Base-by-base conservation (phyloP, 2,888 invertebrate species). In the Pachydiplax longipennis region DNA sequence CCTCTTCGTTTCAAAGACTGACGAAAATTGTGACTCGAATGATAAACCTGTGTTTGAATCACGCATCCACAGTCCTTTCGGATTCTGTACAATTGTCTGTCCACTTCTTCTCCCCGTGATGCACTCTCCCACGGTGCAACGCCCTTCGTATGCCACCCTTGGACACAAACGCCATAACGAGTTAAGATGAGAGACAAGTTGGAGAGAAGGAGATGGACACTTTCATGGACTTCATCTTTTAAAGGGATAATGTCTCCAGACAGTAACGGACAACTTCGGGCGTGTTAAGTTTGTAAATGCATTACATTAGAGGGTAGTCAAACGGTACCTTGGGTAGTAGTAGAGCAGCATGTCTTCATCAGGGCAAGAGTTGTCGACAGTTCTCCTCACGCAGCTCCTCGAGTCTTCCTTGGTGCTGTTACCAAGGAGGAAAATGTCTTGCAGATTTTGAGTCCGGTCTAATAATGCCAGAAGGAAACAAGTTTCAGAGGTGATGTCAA, bases 251-350 rank as follows among this genome's bases (percentile, higher is more conserved):
- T 61, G 87, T 87, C 61, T 87, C 61, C 87, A 22, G 87, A 31
- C 37, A 6, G 58, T 87, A 87, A 87, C 87, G 87, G 87, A 58
- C n/a, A 35, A 25, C 18, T 25, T 31, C 15, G 73, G 73, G 73
- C 73, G 73, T 73, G 73, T 73, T 73, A 73, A 73, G 73, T 73
- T 73, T 73, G 31, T 73, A 73, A 73, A 73, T 73, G 73, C 31
- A 25, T 31, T 73, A 31, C 73, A 73, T 73, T 73, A 73, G 73
- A 73, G 73, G 73, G 73, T 73, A 73, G 31, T 73, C 31, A 12
- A 87, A 87, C 87, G 87, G 87, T 87, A 87, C 87, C 87, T 87
- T 37, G 87, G 87, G n/a, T 87, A 87, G 35, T 37, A 87, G 65
- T 87, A 87, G 61, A 87, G 37, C 22, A 87, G 87, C 87, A 87